phyloP scores from a whole-genome alignment of 2,888 invertebrate genomes.

The Teleiodes luculella region DNA sequence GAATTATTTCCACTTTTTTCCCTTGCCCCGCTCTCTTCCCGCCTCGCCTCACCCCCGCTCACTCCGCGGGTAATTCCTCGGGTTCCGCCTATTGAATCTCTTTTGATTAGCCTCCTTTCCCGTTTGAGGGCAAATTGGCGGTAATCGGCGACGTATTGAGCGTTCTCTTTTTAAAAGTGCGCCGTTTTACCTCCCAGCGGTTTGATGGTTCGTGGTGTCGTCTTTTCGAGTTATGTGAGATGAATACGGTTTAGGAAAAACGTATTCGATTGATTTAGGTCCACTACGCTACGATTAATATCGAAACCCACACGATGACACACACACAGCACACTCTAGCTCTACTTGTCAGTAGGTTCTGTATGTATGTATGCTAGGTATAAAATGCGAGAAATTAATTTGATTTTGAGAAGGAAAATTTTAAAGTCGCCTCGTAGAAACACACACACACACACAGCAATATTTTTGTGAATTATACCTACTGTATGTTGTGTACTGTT shows the following conservation, averaged over 20 bases:
- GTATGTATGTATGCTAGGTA: too few species aligned
- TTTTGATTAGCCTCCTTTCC: constrained; percentile 76
- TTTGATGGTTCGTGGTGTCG: constrained; percentile 14
- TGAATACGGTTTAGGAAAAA: neutral
- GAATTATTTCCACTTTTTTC: constrained; percentile 78
- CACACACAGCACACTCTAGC: too few species aligned
- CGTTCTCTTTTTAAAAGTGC: constrained; percentile 54
- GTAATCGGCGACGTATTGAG: constrained; percentile 52
- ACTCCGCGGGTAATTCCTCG: constrained; percentile 45
- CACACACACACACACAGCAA: too few species aligned
- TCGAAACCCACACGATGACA: too few species aligned
- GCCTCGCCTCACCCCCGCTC: constrained; percentile 31
- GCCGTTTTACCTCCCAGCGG: constrained; percentile 18
- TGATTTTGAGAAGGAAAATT: too few species aligned
- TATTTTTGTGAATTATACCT: too few species aligned
- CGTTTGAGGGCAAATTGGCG: constrained; percentile 67
- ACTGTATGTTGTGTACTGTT: too few species aligned
- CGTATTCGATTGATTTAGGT: too few species aligned
- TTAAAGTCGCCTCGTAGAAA: too few species aligned
- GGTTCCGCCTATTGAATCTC: constrained; percentile 77
- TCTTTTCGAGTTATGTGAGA: constrained; percentile 9
- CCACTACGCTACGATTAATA: too few species aligned
- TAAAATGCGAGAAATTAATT: too few species aligned
- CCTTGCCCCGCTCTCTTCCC: constrained; percentile 21
- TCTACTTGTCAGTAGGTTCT: too few species aligned